Evolutionary conservation across 2,888 invertebrate genomes (phyloP), one percentile per base, ranked within the genome.

Genomic region (Ashinkailepas kermadecensis): DNA sequence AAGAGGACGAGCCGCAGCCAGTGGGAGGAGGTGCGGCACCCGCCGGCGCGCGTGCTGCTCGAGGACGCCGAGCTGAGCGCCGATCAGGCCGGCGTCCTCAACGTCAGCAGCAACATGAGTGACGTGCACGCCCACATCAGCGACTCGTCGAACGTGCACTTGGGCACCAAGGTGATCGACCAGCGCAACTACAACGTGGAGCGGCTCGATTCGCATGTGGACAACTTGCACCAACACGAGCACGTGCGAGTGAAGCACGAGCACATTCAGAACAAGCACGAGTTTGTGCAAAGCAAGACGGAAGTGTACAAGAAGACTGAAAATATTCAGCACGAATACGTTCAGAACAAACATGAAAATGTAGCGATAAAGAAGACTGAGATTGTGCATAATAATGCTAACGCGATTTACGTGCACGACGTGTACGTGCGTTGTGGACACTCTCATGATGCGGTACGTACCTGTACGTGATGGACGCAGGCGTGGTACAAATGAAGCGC

Each of bases 301-400:
- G 81, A 82, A 21, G 82, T 82, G 80, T 82, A 82, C 10, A 79
- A 82, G 25, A 70, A 59, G 39, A 74, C 82, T 80, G 83, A 83
- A 65, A 82, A 81, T 81, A 82, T 82, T 18, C 81, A 81, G 15
- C 81, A 82, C 54, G 83, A 82, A 25, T 80, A 82, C 12, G 81
- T 83, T 59, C 82, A 82, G 59, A 82, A 83, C 81, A 82, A 82
- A 15, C 81, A 81, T 0, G 82, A 83, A 74, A 81, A 83, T 81
- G 80, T 83, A 7, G 81, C 81, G 80, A 81, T 81, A 78, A 79
- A 82, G 80, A 82, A 81, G 18, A 81, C 82, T 39, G 74, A 81
- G 23, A 57, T 81, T 18, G 81, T 82, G 78, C 81, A 82, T 21
- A 78, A 78, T 56, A 82, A 82, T n/a, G 80, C 74, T 10, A 65